Conservation (phyloP, 2,888 invertebrate species). For the Stenodera caucasica region DNA sequence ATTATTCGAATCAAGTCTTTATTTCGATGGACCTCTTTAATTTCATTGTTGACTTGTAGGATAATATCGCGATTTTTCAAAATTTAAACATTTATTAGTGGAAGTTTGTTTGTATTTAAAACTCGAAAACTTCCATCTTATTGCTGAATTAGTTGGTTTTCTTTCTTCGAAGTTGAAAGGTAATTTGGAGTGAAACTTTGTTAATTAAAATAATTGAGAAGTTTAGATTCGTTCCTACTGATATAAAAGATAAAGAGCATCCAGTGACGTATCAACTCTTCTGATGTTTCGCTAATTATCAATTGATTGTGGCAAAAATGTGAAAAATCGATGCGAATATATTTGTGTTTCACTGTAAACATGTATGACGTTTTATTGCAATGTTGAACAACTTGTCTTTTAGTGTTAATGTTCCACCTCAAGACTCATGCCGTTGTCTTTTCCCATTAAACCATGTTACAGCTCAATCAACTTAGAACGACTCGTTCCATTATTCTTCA, state of each 20-base stretch:
- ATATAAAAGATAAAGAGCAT: neutral
- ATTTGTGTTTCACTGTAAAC: too few relatives aligned
- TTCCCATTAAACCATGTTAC: conserved; percentile 6
- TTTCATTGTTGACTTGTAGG: neutral
- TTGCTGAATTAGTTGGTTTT: neutral
- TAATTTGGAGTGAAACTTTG: neutral
- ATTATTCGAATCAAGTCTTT: neutral
- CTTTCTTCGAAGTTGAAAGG: neutral
- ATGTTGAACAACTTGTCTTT: neutral
- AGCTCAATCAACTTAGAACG: conserved; percentile 10
- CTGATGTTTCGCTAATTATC: too few relatives aligned
- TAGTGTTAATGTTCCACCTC: neutral
- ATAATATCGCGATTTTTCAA: neutral
- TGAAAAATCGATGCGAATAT: too few relatives aligned
- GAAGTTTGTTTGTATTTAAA: neutral
- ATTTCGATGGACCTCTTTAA: too few relatives aligned
- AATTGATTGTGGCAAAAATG: too few relatives aligned
- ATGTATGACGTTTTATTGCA: too few relatives aligned
- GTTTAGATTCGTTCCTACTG: neutral
- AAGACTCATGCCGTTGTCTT: neutral
- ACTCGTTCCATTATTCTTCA: conserved; percentile 9
- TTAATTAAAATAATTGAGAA: conserved; percentile 6
- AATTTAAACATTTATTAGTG: neutral
- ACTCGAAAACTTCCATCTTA: neutral
- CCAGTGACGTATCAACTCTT: too few relatives aligned